Evolutionary conservation across 2,797 vertebrate species (phyloP).

Genomic region (Leucoraja ocellata): DNA sequence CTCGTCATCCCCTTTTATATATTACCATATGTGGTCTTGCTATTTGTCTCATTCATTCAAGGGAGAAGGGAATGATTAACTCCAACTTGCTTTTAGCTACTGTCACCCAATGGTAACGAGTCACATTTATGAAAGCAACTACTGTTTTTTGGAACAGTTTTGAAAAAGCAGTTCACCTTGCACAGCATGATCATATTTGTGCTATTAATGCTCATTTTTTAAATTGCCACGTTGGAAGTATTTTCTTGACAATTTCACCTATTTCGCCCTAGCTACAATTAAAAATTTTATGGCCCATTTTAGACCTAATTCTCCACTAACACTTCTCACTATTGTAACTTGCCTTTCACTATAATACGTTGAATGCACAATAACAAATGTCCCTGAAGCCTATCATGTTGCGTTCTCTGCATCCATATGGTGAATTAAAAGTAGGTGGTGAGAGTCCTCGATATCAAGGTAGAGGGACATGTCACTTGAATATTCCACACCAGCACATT

Average conservation of each 20-base stretch:
- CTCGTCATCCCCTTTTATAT: conserved; percentile 1
- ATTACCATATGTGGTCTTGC: conserved; percentile 10
- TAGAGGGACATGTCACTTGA: neutral
- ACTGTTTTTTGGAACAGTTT: neutral
- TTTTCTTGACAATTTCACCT: neutral
- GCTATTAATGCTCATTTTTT: neutral
- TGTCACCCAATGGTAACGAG: neutral
- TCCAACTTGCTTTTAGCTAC: neutral
- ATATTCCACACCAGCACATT: neutral
- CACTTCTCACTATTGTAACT: neutral
- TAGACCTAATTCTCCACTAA: neutral
- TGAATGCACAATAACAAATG: neutral
- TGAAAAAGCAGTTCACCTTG: neutral
- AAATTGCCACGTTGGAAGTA: neutral
- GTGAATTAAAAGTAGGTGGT: neutral
- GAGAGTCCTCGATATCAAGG: neutral
- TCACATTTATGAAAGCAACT: neutral
- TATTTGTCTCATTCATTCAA: neutral
- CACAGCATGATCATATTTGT: neutral
- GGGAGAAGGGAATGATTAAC: neutral
- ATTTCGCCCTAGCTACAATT: neutral
- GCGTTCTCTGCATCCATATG: conserved; percentile 1
- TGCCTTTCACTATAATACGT: neutral
- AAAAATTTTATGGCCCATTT: too few relatives aligned
- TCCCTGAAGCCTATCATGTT: neutral